Evolutionary conservation across 2,113 vertebrate genomes (phyloP), one percentile per base, ranked within the genome.

Genomic region (Oryzias melastigma): DNA sequence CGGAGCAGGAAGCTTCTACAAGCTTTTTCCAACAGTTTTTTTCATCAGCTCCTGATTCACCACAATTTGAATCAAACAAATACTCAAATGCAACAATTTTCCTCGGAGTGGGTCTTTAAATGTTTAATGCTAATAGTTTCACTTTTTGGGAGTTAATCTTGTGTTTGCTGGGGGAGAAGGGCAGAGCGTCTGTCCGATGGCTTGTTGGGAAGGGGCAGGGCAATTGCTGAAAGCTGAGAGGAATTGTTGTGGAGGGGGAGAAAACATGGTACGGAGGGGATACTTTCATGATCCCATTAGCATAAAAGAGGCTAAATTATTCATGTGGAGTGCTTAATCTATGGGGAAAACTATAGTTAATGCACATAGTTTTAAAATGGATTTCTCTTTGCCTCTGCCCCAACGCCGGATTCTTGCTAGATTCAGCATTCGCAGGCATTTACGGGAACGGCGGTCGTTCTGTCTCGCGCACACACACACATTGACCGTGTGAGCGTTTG

Each of bases 291-390:
- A 97, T 97, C 91, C 95, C 95, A 98, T 98, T 98, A 98, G 94
- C 96, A 98, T 98, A 97, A 96, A 93, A 96, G 94, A 92, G 93
- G 93, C 93, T 98, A 95, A 98, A 98, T 98, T 97, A 98, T 98
- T 98, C 95, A 98, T 98, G 95, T 82, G 86, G 93, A 95, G 94
- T 95, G 93, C 95, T 93, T 94, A 95, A 97, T 96, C 96, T 96
- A 93, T 96, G 93, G 95, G 95, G 95, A 96, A 95, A 96, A 96
- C 93, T 95, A 96, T 93, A 95, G 95, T 97, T 96, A 97, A 98
- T 98, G 96, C 95, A 96, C 93, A 96, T 95, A 96, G 94, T 96
- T 97, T 95, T 97, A 94, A 98, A 96, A 96, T 95, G 94, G 96
- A 95, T 96, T 93, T 91, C 93, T 95, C 93, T 90, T 93, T 91